phyloP scores from a whole-genome alignment of 1,140 invertebrate genomes.

The Drosophila orena region DNA sequence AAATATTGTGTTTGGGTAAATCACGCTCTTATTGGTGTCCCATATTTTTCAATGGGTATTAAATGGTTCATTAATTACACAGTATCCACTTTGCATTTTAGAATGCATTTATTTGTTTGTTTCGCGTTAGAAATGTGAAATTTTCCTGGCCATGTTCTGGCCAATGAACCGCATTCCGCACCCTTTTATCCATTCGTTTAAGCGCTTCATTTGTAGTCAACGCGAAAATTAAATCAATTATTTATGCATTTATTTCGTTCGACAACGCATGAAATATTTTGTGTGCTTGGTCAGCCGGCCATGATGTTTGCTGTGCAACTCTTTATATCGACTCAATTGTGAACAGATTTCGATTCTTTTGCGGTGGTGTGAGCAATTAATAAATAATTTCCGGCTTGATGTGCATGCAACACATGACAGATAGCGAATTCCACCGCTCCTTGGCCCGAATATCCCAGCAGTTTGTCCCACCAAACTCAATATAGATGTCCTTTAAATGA shows the following conservation, averaged over 20 bases:
- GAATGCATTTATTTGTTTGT: constrained; percentile 15
- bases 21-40: not conserved
- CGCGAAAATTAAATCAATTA: constrained; percentile 75
- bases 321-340: constrained; percentile 70
- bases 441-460: constrained; percentile 16
- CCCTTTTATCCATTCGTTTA: constrained; percentile 20
- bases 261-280: constrained; percentile 26
- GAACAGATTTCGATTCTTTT: constrained; percentile 32
- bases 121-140: constrained; percentile 13
- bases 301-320: constrained; percentile 49
- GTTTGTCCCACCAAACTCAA: constrained; percentile 6
- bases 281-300: constrained; percentile 17
- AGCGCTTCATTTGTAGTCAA: constrained; percentile 49
- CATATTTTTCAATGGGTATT: not conserved
- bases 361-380: constrained; percentile 67
- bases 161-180: constrained; percentile 13
- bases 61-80: not conserved
- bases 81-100: constrained; percentile 2
- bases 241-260: constrained; percentile 72
- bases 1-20: not conserved
- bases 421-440: constrained; percentile 28
- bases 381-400: constrained; percentile 64
- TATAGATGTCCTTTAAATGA: constrained; percentile 60
- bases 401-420: constrained; percentile 51
- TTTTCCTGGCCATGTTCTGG: constrained; percentile 17